Conservation (phyloP, 2,113 vertebrate species). For the Cyphomyrus discorhynchus region DNA sequence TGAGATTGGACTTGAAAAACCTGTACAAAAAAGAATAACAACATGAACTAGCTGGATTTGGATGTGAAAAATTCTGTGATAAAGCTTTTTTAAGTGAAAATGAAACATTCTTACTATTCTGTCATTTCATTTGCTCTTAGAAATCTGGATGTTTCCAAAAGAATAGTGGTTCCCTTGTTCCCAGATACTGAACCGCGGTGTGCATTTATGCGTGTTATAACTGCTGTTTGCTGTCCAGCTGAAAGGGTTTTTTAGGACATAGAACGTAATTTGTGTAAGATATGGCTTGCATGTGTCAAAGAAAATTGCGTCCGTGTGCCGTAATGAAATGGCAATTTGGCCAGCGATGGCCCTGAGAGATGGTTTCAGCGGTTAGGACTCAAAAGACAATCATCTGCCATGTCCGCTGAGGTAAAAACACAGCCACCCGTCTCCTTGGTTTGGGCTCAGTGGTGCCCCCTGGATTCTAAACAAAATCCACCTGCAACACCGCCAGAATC, state of each 20-base stretch:
- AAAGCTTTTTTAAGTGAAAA: neutral
- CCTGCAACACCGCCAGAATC: neutral
- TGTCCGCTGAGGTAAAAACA: neutral
- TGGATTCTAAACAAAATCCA: neutral
- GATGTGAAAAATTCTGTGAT: neutral
- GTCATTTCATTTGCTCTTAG: neutral
- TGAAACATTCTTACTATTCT: neutral
- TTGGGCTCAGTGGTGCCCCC: neutral
- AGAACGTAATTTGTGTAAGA: neutral
- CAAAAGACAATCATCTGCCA: constrained; percentile 2
- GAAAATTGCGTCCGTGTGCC: constrained; percentile 9
- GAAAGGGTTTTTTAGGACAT: neutral
- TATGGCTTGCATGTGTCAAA: neutral
- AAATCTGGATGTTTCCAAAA: neutral
- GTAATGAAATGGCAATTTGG: constrained; percentile 12
- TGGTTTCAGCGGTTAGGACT: neutral
- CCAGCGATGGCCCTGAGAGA: neutral
- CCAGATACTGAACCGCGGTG: neutral
- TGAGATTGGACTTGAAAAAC: neutral
- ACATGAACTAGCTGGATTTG: neutral
- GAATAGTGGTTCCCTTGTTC: neutral
- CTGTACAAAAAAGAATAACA: neutral
- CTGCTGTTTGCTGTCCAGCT: neutral
- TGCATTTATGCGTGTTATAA: neutral
- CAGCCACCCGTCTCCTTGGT: neutral